A percentile compares a stretch with the other conserved stretches of the same genome.
These are phyloP conservation scores for Silurus meridionalis DNA, from an alignment of 2,113 vertebrate species.

Conservation along the genomic window DNA sequence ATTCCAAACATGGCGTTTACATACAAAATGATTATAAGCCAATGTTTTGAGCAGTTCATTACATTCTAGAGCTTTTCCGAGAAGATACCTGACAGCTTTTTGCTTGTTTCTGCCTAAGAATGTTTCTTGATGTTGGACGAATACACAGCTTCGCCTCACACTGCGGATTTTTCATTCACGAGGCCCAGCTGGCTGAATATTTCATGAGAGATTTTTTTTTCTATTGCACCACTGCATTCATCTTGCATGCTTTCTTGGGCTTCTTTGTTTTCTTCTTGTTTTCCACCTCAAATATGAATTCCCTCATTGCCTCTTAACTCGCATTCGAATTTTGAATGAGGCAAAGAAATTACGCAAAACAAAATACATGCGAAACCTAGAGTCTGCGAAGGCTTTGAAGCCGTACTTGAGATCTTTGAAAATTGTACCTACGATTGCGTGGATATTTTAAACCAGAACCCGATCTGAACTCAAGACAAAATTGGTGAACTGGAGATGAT, in stretches of 20 bases:
- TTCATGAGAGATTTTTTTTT: slow-evolving; percentile 12
- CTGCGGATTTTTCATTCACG: too few species aligned
- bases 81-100: not conserved
- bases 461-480: too few species aligned
- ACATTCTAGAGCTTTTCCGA: not conserved
- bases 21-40: too few species aligned
- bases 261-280: not conserved
- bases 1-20: too few species aligned
- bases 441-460: too few species aligned
- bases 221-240: not conserved
- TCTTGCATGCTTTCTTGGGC: not conserved
- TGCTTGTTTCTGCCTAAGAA: not conserved
- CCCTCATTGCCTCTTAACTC: not conserved
- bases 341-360: not conserved
- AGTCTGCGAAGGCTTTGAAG: too few species aligned
- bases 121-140: not conserved
- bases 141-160: not conserved
- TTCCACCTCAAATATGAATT: too few species aligned
- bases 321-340: not conserved
- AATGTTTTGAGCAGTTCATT: not conserved
- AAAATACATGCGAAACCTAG: not conserved
- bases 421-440: too few species aligned
- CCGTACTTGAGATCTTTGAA: too few species aligned
- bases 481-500: too few species aligned
- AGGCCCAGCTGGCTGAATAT: slow-evolving; percentile 19